These are phyloP conservation scores for Oplegnathus fasciatus DNA, from an alignment of 2,113 vertebrate genomes.

Conservation along the genomic window DNA sequence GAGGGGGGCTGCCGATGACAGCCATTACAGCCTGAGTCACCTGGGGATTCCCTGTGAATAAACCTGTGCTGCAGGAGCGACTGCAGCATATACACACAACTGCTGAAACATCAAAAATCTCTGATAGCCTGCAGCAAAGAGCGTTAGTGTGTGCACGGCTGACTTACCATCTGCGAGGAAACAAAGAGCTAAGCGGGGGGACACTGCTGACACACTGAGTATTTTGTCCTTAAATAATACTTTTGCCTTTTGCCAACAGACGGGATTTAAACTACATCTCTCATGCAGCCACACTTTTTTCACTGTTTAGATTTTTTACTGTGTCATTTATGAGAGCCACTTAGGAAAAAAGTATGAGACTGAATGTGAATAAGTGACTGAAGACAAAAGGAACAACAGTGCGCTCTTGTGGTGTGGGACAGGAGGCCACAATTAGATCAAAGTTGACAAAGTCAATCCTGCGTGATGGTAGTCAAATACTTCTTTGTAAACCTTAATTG, in stretches of 20 bases:
- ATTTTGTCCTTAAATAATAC: slow-evolving; percentile 47
- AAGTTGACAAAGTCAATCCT: slow-evolving; percentile 30
- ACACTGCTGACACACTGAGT: slow-evolving; percentile 42
- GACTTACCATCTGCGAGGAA: slow-evolving; percentile 55
- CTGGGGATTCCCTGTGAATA: slow-evolving; percentile 74
- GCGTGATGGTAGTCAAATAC: background rate
- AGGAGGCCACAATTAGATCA: slow-evolving; percentile 43
- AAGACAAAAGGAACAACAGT: slow-evolving; percentile 66
- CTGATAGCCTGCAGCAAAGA: slow-evolving; percentile 53
- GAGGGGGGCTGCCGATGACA: slow-evolving; percentile 45
- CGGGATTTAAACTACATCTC: background rate
- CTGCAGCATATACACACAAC: slow-evolving; percentile 52
- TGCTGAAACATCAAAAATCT: slow-evolving; percentile 72
- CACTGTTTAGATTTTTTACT: background rate
- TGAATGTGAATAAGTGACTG: slow-evolving; percentile 18
- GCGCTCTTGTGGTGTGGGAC: slow-evolving; percentile 77
- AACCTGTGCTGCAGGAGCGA: slow-evolving; percentile 58
- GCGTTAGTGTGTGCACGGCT: slow-evolving; percentile 47
- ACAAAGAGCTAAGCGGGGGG: slow-evolving; percentile 37
- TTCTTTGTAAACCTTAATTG: background rate
- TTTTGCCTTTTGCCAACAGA: slow-evolving; percentile 31
- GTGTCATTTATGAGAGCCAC: background rate
- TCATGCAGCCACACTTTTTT: background rate
- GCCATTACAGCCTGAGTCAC: slow-evolving; percentile 53
- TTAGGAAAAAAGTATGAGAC: slow-evolving; percentile 6